A percentile compares a stretch with the other conserved stretches of the same genome.
Conservation (phyloP, 1,140 invertebrate genomes). For the Papilio dardanus region DNA sequence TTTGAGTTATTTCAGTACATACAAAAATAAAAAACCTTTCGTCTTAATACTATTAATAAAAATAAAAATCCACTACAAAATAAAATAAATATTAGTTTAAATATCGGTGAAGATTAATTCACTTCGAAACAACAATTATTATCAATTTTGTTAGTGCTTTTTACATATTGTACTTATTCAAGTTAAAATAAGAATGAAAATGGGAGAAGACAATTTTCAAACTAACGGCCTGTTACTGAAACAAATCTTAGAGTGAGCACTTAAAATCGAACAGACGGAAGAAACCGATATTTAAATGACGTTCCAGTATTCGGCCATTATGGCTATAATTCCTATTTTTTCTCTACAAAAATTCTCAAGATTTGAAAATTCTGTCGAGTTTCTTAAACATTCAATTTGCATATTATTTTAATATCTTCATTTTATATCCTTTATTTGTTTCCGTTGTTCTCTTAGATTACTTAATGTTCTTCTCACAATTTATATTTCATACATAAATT, state of each 20-base stretch:
- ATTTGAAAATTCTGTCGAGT: neutral
- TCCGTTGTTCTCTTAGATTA: constrained; percentile 2
- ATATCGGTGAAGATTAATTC: too few relatives aligned
- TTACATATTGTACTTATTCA: neutral
- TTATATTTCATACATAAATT: constrained; percentile 25
- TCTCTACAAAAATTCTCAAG: neutral
- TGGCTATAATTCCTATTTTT: neutral
- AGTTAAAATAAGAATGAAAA: neutral
- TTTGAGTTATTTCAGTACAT: too few relatives aligned
- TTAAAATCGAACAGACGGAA: too few relatives aligned
- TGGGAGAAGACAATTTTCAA: too few relatives aligned
- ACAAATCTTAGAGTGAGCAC: too few relatives aligned
- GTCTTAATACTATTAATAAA: neutral
- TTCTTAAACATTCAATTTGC: neutral
- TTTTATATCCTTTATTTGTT: constrained; percentile 3
- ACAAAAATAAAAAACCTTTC: too few relatives aligned
- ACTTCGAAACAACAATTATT: too few relatives aligned
- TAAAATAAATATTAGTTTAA: too few relatives aligned
- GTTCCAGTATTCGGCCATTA: too few relatives aligned
- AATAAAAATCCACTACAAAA: too few relatives aligned
- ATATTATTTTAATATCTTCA: neutral
- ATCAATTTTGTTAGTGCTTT: neutral
- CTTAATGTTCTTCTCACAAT: constrained; percentile 25
- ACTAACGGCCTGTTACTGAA: too few relatives aligned
- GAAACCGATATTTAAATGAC: too few relatives aligned